phyloP scores from a whole-genome alignment of 2,888 invertebrate species.

The Watsonalla cultraria region DNA sequence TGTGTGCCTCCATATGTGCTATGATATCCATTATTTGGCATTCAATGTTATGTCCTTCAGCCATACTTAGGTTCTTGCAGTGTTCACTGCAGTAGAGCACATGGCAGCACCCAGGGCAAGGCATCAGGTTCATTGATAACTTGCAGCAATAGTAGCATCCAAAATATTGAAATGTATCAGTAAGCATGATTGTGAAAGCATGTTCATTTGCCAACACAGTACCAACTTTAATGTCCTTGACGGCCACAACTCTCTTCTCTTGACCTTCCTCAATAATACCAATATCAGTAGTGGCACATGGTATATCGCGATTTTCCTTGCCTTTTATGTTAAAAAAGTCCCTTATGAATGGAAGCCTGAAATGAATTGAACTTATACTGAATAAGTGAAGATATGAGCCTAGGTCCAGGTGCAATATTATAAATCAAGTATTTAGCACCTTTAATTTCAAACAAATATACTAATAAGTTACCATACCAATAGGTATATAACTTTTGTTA shows the following conservation, averaged over 20 bases:
- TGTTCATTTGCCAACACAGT: conserved; percentile 23
- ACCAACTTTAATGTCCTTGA: conserved; percentile 25
- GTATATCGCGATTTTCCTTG: conserved; percentile 16
- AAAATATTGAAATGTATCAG: conserved; percentile 6
- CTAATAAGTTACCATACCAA: too few species aligned
- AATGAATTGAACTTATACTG: background rate
- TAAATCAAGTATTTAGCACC: too few species aligned
- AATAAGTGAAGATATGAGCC: too few species aligned
- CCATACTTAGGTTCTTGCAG: conserved; percentile 17
- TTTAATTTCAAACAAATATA: too few species aligned
- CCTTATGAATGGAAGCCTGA: background rate
- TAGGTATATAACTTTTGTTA: too few species aligned
- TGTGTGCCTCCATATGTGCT: background rate
- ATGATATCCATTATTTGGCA: conserved; percentile 20
- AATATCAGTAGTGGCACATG: conserved; percentile 20
- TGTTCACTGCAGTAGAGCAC: conserved; percentile 25
- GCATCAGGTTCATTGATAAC: conserved; percentile 20
- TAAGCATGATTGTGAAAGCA: conserved; percentile 12
- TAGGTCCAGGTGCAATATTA: too few species aligned
- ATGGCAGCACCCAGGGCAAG: conserved; percentile 24
- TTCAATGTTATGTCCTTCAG: conserved; percentile 24
- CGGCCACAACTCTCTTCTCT: conserved; percentile 23
- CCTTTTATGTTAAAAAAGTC: conserved; percentile 10
- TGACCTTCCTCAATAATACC: conserved; percentile 11
- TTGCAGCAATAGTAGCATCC: conserved; percentile 30